Conservation (phyloP, 2,888 invertebrate genomes). For the Girardia tigrina region DNA sequence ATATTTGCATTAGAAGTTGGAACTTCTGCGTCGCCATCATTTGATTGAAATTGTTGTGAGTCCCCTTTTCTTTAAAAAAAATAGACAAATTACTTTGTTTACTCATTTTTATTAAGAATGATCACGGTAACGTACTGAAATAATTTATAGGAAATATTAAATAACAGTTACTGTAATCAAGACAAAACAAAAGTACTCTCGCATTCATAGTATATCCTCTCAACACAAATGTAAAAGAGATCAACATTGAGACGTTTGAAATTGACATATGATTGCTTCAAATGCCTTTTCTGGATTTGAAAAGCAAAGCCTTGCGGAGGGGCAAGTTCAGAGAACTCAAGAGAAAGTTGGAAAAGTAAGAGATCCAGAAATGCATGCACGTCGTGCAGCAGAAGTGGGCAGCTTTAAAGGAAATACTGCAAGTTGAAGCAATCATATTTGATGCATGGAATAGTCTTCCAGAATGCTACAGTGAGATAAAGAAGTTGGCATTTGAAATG, state of each 20-base stretch:
- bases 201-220: neutral
- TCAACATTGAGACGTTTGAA: neutral
- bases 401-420: neutral
- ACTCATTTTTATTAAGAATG: no score
- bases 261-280: neutral
- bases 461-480: slow-evolving; percentile 14
- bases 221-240: neutral
- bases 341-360: neutral
- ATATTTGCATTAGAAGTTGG: no score
- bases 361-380: slow-evolving; percentile 14
- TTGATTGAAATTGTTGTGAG: no score
- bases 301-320: neutral
- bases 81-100: no score
- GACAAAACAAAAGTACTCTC: slow-evolving; percentile 12
- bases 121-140: neutral
- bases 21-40: no score
- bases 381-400: neutral
- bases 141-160: no score
- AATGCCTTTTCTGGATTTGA: neutral
- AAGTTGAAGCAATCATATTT: neutral
- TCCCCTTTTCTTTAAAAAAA: neutral
- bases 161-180: no score
- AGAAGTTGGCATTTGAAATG: neutral
- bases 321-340: slow-evolving; percentile 6
- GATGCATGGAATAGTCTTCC: slow-evolving; percentile 11